phyloP scores from a whole-genome alignment of 2,797 vertebrate species.

The Melanogrammus aeglefinus region DNA sequence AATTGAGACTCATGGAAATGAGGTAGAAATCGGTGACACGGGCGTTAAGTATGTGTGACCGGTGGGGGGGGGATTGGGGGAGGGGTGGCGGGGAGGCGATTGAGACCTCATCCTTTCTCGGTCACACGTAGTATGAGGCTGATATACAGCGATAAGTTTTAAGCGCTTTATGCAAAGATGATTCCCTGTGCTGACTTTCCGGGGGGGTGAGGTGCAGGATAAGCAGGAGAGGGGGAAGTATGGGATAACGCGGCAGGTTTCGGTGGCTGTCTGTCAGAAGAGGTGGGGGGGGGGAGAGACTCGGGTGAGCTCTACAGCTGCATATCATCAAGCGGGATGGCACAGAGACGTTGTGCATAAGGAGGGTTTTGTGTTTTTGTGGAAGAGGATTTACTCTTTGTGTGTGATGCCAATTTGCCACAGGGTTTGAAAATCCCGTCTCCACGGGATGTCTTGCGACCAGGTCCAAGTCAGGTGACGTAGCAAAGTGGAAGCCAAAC shows the following conservation, averaged over 20 bases:
- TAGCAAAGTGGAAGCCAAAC: background rate
- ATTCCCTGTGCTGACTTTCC: background rate
- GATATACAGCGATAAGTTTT: background rate
- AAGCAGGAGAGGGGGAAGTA: background rate
- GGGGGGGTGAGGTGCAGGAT: background rate
- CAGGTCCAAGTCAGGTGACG: background rate
- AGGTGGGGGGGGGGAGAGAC: background rate
- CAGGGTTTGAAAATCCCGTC: background rate
- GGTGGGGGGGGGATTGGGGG: background rate
- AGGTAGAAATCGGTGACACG: background rate
- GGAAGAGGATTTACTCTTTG: background rate
- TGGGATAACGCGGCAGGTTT: conserved; percentile 1
- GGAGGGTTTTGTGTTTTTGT: background rate
- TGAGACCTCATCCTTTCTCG: background rate
- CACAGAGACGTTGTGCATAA: background rate
- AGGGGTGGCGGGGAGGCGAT: background rate
- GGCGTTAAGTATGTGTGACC: background rate
- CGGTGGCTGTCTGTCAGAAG: background rate
- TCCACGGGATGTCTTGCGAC: background rate
- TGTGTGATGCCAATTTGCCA: background rate
- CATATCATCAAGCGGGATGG: background rate
- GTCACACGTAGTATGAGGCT: background rate
- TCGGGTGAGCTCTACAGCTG: background rate
- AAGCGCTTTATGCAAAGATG: background rate
- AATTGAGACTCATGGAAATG: background rate